These are phyloP conservation scores for Pseudolaguvia tuberculata DNA, from an alignment of 2,113 vertebrate species.

Conservation along the genomic window DNA sequence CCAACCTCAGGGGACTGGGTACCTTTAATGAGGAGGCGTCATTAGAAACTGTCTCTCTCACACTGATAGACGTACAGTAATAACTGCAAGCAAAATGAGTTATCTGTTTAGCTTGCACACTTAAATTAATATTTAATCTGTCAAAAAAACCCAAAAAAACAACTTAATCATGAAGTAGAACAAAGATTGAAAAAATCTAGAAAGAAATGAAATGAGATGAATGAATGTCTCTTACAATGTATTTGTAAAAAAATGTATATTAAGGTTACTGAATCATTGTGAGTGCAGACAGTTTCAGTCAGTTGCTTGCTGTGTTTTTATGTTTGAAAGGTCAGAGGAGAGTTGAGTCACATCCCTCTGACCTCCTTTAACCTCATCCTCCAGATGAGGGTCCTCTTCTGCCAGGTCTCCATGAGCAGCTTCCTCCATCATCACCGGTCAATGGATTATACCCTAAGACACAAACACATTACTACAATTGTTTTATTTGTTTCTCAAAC, in stretches of 20 bases:
- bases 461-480: background rate
- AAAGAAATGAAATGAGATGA: background rate
- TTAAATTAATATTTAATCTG: no score
- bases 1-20: conserved; percentile 72
- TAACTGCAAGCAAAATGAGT: background rate
- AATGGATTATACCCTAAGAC: conserved; percentile 83
- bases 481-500: background rate
- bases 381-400: conserved; percentile 82
- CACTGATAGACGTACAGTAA: conserved; percentile 15
- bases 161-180: no score
- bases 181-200: background rate
- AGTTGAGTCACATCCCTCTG: conserved; percentile 48
- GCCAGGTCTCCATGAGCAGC: conserved; percentile 85
- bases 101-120: no score
- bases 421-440: conserved; percentile 81
- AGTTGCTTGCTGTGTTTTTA: conserved; percentile 36
- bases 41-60: conserved; percentile 72
- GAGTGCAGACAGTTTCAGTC: conserved; percentile 55
- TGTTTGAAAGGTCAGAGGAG: conserved; percentile 49
- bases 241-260: background rate
- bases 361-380: conserved; percentile 83
- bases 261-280: conserved; percentile 17
- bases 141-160: no score
- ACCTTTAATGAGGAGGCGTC: conserved; percentile 88
- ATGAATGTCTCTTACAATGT: background rate